These are phyloP conservation scores for Eurytoma adleriae DNA, from an alignment of 2,888 invertebrate species.

Conservation along the genomic window DNA sequence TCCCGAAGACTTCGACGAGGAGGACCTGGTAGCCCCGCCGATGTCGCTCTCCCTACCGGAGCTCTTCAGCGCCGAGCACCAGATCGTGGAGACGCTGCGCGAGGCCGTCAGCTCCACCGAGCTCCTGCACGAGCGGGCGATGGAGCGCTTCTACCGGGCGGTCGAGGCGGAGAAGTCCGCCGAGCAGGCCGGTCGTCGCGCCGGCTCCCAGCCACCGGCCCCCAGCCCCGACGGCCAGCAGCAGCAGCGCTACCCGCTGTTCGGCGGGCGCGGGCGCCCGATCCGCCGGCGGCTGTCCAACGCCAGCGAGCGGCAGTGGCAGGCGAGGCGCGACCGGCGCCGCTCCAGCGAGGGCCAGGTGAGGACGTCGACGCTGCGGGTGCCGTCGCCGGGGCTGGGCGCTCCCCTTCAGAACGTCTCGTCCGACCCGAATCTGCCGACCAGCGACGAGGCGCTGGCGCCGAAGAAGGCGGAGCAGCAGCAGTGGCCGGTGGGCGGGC, in stretches of 20 bases:
- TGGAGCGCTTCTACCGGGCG: slow-evolving; percentile 89
- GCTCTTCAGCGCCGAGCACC: slow-evolving; percentile 80
- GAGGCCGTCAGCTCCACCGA: slow-evolving; percentile 90
- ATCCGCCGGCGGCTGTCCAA: slow-evolving; percentile 77
- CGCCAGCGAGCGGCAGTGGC: slow-evolving; percentile 68
- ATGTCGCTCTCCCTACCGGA: slow-evolving; percentile 90
- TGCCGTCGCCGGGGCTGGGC: slow-evolving; percentile 38
- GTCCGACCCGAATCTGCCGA: slow-evolving; percentile 71
- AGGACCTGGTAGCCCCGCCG: slow-evolving; percentile 81
- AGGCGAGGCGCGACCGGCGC: slow-evolving; percentile 66
- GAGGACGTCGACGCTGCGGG: neutral
- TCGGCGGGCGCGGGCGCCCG: slow-evolving; percentile 44
- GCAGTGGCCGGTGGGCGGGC: slow-evolving; percentile 54
- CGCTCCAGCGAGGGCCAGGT: slow-evolving; percentile 72
- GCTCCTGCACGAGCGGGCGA: slow-evolving; percentile 87
- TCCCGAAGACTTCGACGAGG: slow-evolving; percentile 40
- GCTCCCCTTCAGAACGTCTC: slow-evolving; percentile 56
- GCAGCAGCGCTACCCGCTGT: slow-evolving; percentile 38
- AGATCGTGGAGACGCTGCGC: slow-evolving; percentile 79
- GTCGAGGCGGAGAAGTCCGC: slow-evolving; percentile 85
- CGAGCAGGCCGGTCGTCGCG: slow-evolving; percentile 70
- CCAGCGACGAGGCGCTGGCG: slow-evolving; percentile 55
- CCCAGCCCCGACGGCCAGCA: slow-evolving; percentile 61
- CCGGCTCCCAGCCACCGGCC: slow-evolving; percentile 62
- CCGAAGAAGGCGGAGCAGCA: slow-evolving; percentile 45